Percentiles rank a stretch among this genome's conserved stretches.
Conservation (phyloP, 1,140 invertebrate genomes). For the Amphibalanus amphitrite region DNA sequence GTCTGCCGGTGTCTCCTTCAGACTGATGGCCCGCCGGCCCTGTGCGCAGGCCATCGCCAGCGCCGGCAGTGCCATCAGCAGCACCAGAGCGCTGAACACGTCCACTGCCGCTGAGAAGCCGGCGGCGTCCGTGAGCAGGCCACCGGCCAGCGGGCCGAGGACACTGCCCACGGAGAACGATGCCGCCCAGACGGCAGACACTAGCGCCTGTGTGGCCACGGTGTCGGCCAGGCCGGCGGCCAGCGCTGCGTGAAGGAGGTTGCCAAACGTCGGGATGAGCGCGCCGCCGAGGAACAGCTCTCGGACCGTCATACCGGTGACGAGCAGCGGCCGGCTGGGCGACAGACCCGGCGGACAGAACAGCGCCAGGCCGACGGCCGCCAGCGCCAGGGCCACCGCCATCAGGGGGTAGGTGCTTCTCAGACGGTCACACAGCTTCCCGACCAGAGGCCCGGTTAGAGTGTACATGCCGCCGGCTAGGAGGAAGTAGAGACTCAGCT, state of each 20-base stretch:
- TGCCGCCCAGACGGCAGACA: neutral
- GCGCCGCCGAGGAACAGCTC: conserved; percentile 1
- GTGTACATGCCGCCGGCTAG: neutral
- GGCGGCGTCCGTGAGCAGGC: neutral
- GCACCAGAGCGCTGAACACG: neutral
- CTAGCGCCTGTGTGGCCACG: neutral
- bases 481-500: neutral
- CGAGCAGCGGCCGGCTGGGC: neutral
- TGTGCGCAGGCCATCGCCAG: neutral
- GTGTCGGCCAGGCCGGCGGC: neutral
- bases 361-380: neutral
- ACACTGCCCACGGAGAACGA: neutral
- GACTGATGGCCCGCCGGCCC: too few species aligned
- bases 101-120: neutral
- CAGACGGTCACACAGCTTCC: neutral
- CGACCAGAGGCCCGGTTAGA: neutral
- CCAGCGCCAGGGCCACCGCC: neutral
- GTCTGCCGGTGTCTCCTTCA: too few species aligned
- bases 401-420: neutral
- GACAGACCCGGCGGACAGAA: neutral
- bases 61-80: neutral
- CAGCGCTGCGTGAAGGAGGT: neutral
- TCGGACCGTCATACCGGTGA: neutral
- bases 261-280: neutral
- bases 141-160: neutral